A percentile compares a stretch with the other conserved stretches of the same genome.
Evolutionary conservation across 2,888 invertebrate genomes (phyloP).

Genomic region (Panorpa germanica): DNA sequence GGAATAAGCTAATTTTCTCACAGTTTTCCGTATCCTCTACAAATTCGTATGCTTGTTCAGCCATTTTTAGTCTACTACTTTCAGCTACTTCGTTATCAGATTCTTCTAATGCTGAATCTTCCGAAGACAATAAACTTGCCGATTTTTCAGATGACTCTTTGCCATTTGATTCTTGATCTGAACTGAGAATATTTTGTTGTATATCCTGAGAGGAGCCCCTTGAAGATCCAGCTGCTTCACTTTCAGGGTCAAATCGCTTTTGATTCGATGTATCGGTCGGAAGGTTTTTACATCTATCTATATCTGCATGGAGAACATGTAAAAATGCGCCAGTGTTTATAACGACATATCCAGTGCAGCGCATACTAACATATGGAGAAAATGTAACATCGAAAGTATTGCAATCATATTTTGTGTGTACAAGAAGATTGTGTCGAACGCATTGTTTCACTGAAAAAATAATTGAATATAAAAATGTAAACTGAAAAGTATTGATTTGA

Average conservation of each 20-base stretch:
- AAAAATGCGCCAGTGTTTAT: slow-evolving; percentile 74
- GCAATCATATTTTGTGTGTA: slow-evolving; percentile 82
- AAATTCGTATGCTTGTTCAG: slow-evolving; percentile 67
- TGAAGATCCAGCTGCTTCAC: slow-evolving; percentile 14
- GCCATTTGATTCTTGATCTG: slow-evolving; percentile 10
- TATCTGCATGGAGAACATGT: slow-evolving; percentile 51
- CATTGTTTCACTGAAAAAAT: slow-evolving; percentile 51
- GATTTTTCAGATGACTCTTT: slow-evolving; percentile 18
- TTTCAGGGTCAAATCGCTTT: slow-evolving; percentile 20
- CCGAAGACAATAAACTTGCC: slow-evolving; percentile 12
- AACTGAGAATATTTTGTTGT: slow-evolving; percentile 11
- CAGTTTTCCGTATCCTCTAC: slow-evolving; percentile 69
- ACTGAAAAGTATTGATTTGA: slow-evolving; percentile 14
- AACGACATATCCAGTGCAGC: slow-evolving; percentile 54
- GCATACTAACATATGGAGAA: slow-evolving; percentile 45
- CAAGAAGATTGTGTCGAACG: slow-evolving; percentile 73
- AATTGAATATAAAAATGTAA: slow-evolving; percentile 21
- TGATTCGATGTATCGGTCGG: no score
- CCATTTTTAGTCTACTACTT: slow-evolving; percentile 19
- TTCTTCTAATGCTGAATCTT: slow-evolving; percentile 10
- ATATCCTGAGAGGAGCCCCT: slow-evolving; percentile 7
- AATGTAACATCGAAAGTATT: slow-evolving; percentile 70
- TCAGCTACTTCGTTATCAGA: slow-evolving; percentile 6
- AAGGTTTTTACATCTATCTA: slow-evolving; percentile 26
- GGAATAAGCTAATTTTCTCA: slow-evolving; percentile 70